Base-by-base conservation (phyloP, 2,888 invertebrate genomes). In the Cantharis lateralis region DNA sequence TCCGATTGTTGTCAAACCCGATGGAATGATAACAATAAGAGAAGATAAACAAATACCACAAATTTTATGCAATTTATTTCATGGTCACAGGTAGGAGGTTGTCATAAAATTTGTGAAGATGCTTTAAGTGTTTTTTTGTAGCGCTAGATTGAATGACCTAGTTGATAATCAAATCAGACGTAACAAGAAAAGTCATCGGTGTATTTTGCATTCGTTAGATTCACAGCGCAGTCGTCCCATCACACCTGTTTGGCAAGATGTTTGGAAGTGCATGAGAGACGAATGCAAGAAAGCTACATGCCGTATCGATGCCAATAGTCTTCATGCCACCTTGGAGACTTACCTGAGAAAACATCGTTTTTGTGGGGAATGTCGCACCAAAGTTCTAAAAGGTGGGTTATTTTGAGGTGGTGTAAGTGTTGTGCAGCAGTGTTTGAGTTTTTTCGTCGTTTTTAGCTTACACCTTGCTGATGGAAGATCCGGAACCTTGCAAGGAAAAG, bases 291-390 rank as follows among this genome's bases (percentile, higher is more conserved):
- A 94, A 84, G 96, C 97, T 88, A 94, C 97, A 81, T 95, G 96
- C 66, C 92, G 96, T 70, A 94, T 98, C 74, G 96, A 97, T 88
- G 94, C 95, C 81, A 93, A 94, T 85, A 94, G 94, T 81, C 90
- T 98, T 78, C 93, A 96, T 84, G 93, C 94, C 78, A 97, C 97
- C 15, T 90, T 98, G 62, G 96, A 97, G 85, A 95, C 94, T 82
- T 98, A 98, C 89, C 91, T 98, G 78, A 92, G 95, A 82, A 98
- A 98, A 89, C 97, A 98, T 87, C 93, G 96, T 89, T 98, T 98
- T 89, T 98, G 98, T 86, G 93, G 94, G 2, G 98, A 98, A 86
- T 98, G 98, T 87, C 94, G 96, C 83, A 95, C 96, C 80, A 98
- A 97, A 91, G 97, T 98, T 79, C 87, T 92, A 82, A 87, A 87